A percentile compares a stretch with the other conserved stretches of the same genome.
phyloP scores from a whole-genome alignment of 2,888 invertebrate species.

The Anoplius nigerrimus region DNA sequence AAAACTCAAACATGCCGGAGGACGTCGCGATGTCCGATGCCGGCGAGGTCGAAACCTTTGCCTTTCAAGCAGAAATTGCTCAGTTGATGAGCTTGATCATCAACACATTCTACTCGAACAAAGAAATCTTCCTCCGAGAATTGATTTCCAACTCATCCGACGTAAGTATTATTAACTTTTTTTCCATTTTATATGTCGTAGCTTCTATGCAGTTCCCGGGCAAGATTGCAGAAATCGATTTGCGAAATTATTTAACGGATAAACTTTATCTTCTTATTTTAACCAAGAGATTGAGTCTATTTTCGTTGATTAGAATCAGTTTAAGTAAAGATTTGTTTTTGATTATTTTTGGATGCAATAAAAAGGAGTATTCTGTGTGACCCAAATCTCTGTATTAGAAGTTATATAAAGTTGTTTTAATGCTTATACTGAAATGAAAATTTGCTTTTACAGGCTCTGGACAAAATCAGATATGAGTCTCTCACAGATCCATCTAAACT shows the following conservation, averaged over 20 bases:
- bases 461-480: constrained; percentile 97
- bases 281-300: no score
- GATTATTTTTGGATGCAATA: not conserved
- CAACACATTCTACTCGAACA: constrained; percentile 99
- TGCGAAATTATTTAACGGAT: not conserved
- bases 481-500: constrained; percentile 96
- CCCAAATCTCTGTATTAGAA: not conserved
- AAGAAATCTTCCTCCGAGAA: constrained; percentile 99
- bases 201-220: no score
- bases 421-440: not conserved
- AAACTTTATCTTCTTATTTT: not conserved
- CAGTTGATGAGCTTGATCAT: constrained; percentile 99
- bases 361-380: no score
- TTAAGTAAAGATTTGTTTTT: no score
- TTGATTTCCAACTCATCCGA: constrained; percentile 99
- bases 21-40: constrained; percentile 75
- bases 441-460: constrained; percentile 78
- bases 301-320: no score
- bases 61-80: constrained; percentile 99
- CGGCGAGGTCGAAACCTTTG: constrained; percentile 95
- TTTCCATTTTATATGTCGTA: not conserved
- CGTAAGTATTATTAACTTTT: constrained; percentile 73
- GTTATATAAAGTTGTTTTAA: not conserved
- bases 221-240: not conserved
- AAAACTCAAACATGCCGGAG: constrained; percentile 69